Evolutionary conservation across 2,113 vertebrate genomes (phyloP).

Genomic region (Seriola dumerili): DNA sequence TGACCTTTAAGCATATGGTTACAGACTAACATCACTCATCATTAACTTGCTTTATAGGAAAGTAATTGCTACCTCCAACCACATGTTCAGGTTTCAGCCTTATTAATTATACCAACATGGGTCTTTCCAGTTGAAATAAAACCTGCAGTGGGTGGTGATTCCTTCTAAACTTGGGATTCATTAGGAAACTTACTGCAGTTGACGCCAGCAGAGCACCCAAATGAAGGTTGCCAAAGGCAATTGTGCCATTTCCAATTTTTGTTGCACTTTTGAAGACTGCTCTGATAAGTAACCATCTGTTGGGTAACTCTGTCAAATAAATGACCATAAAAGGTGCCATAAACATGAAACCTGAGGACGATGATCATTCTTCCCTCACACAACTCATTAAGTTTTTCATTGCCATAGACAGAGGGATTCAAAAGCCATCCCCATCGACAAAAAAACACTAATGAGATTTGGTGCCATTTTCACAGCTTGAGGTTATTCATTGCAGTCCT

Average conservation of each 20-base stretch:
- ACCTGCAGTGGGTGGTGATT: slow-evolving; percentile 34
- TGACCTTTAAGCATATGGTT: slow-evolving; percentile 54
- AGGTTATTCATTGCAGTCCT: slow-evolving; percentile 50
- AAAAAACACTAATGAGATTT: slow-evolving; percentile 63
- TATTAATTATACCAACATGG: slow-evolving; percentile 54
- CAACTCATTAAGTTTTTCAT: slow-evolving; percentile 69
- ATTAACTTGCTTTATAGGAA: slow-evolving; percentile 55
- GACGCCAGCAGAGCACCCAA: slow-evolving; percentile 23
- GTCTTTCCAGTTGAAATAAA: slow-evolving; percentile 50
- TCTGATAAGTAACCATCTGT: slow-evolving; percentile 70
- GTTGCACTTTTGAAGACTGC: slow-evolving; percentile 48
- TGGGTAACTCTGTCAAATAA: slow-evolving; percentile 65
- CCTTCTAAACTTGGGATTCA: slow-evolving; percentile 41
- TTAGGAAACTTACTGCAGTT: slow-evolving; percentile 43
- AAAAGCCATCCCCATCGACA: slow-evolving; percentile 49
- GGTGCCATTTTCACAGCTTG: slow-evolving; percentile 65
- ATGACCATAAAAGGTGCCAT: slow-evolving; percentile 65
- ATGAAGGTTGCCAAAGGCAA: slow-evolving; percentile 46
- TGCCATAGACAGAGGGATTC: slow-evolving; percentile 44
- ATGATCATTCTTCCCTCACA: slow-evolving; percentile 51
- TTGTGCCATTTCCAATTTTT: slow-evolving; percentile 28
- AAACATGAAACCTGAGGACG: slow-evolving; percentile 70
- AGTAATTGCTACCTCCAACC: slow-evolving; percentile 53
- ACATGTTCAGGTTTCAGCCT: slow-evolving; percentile 48
- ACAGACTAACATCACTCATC: slow-evolving; percentile 46